These are phyloP conservation scores for Salticus scenicus DNA, from an alignment of 2,888 invertebrate species.

Conservation along the genomic window DNA sequence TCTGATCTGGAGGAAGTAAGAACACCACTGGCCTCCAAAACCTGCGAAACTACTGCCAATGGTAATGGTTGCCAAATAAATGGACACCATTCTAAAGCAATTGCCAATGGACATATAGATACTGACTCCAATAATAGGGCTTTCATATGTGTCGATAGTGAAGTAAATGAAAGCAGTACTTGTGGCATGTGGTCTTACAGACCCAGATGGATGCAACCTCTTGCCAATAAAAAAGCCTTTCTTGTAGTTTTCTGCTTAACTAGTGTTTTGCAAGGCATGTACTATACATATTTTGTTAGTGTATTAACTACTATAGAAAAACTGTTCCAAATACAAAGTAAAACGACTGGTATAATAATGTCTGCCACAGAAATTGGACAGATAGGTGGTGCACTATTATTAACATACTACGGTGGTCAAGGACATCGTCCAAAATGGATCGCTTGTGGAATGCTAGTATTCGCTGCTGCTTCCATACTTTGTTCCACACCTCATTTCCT, in stretches of 20 bases:
- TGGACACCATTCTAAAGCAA: constrained; percentile 35
- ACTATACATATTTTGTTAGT: constrained; percentile 94
- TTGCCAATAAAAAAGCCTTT: constrained; percentile 91
- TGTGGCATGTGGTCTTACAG: constrained; percentile 87
- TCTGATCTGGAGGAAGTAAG: constrained; percentile 40
- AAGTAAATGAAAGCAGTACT: background rate
- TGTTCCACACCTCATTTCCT: constrained; percentile 91
- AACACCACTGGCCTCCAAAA: constrained; percentile 34
- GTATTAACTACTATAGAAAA: constrained; percentile 95
- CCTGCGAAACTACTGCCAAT: constrained; percentile 12
- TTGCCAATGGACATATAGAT: constrained; percentile 40
- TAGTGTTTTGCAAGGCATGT: constrained; percentile 82
- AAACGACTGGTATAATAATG: constrained; percentile 91
- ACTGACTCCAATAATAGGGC: constrained; percentile 27
- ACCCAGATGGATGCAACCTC: constrained; percentile 82
- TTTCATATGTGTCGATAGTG: background rate
- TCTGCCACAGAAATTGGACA: constrained; percentile 95
- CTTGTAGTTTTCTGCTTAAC: constrained; percentile 84
- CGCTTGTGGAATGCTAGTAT: constrained; percentile 91
- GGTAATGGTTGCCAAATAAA: constrained; percentile 46
- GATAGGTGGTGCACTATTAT: constrained; percentile 89
- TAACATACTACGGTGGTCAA: constrained; percentile 92
- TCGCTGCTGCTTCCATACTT: constrained; percentile 89
- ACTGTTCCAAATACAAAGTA: constrained; percentile 91
- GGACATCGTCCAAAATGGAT: constrained; percentile 96